A percentile compares a stretch with the other conserved stretches of the same genome.
Evolutionary conservation across 2,797 vertebrate genomes (phyloP).

Genomic region (Echeneis naucrates): DNA sequence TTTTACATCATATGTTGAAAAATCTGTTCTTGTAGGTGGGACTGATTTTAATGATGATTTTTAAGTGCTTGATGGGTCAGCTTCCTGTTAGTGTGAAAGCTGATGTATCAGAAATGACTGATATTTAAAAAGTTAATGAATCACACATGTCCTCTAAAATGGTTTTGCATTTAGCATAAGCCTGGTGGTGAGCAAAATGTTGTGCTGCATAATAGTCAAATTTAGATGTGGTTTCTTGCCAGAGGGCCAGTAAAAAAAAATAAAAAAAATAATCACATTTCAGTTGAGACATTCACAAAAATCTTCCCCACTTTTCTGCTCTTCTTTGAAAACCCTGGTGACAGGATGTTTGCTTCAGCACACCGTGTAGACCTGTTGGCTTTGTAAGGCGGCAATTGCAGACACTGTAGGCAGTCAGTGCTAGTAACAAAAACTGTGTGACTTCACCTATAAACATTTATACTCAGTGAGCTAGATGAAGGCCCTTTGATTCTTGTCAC

Average conservation of each 20-base stretch:
- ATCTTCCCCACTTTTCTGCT: neutral
- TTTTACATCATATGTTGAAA: no score
- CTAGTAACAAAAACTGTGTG: constrained; percentile 4
- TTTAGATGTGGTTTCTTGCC: neutral
- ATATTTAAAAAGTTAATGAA: neutral
- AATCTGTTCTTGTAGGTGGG: no score
- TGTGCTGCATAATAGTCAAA: neutral
- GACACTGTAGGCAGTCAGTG: neutral
- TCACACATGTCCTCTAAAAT: neutral
- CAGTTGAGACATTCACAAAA: neutral
- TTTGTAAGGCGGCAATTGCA: constrained; percentile 1
- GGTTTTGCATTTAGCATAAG: constrained; percentile 13
- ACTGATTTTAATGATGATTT: neutral
- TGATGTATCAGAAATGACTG: neutral
- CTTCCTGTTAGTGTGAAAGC: neutral
- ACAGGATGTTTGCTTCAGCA: constrained; percentile 9
- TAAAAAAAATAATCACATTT: no score
- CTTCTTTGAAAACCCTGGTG: neutral
- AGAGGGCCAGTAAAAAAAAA: neutral
- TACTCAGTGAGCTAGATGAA: constrained; percentile 7
- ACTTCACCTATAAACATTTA: constrained; percentile 9
- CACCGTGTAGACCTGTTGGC: neutral
- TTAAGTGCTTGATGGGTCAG: neutral
- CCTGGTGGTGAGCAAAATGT: constrained; percentile 8
- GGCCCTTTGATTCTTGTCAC: constrained; percentile 18